phyloP scores from a whole-genome alignment of 2,797 vertebrate genomes.

The Etheostoma nigrum region DNA sequence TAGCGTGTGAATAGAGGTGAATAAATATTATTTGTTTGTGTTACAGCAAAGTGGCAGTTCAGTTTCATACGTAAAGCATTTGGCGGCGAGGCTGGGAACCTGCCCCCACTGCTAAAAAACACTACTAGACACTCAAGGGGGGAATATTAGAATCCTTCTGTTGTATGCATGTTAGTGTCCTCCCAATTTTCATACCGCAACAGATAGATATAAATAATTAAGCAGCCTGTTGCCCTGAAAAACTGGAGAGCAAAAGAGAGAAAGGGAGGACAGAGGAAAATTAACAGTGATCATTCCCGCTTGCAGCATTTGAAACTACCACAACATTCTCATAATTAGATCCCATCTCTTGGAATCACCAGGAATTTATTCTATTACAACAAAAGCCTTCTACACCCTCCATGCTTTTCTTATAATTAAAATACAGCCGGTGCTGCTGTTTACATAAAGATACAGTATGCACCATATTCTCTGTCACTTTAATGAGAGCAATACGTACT shows the following conservation, averaged over 20 bases:
- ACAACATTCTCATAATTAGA: constrained; percentile 70
- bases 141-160: constrained; percentile 69
- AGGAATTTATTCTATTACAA: constrained; percentile 63
- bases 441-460: constrained; percentile 49
- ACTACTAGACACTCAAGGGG: constrained; percentile 44
- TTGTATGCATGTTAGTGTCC: constrained; percentile 72
- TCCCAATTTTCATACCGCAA: constrained; percentile 73
- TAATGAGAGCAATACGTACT: constrained; percentile 80
- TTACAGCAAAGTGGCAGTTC: too few relatives aligned
- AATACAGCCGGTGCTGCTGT: constrained; percentile 55
- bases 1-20: too few relatives aligned
- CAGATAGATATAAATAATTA: constrained; percentile 82
- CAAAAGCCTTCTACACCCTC: constrained; percentile 45
- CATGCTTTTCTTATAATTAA: constrained; percentile 66
- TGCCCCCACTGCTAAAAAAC: too few relatives aligned
- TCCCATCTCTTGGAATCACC: constrained; percentile 75
- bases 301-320: constrained; percentile 62
- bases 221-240: constrained; percentile 75
- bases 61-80: too few relatives aligned
- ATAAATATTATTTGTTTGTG: too few relatives aligned
- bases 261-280: constrained; percentile 46
- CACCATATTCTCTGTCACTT: constrained; percentile 62
- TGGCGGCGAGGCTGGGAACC: too few relatives aligned
- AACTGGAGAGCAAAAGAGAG: constrained; percentile 52
- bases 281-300: constrained; percentile 53